Evolutionary conservation across 2,888 invertebrate species (phyloP), one percentile per base, ranked within the genome.

Genomic region (Podotricha telesiphe): DNA sequence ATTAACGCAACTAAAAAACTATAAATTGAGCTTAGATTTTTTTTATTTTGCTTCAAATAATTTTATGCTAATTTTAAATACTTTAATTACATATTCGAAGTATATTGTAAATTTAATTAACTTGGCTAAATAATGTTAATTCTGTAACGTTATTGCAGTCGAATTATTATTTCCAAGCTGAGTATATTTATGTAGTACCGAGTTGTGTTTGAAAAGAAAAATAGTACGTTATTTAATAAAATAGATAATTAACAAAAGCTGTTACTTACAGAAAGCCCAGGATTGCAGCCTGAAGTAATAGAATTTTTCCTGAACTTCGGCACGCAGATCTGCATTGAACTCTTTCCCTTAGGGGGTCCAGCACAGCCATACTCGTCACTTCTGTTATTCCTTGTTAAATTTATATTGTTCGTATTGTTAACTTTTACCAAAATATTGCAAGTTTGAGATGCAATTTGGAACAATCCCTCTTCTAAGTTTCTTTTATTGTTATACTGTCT

Each of bases 401-500:
- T 95, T 72, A 96, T 95, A 82, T 96, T 96, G 85, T 96, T 95
- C 59, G 96, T 96, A 78, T 96, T 96, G 83, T 96, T 95, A 74
- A 96, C 95, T 94, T 96, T 96, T 68, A 96, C 96, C 72, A 96
- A 88, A 75, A 96, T 95, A 82, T 95, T 96, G 80, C 96, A 96
- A 68, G 96, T 96, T 84, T 96, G 96, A 15, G 96, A 95, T 5
- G 96, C 96, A 75, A 96, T 96, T 91, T 96, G 96, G 81, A 96
- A 96, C 42, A 96, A 90, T 7, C 96, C 96, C 80, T 96, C 96
- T 80, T 96, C 96, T 74, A 96, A 85, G 84, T 96, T 96, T 65
- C 95, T 92, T 76, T 94, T 94, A 76, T 93, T 94, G 67, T 92
- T 86, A 76, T 93, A 93, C 77, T 88, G 89, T 55, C 93, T 78